A percentile compares a stretch with the other conserved stretches of the same genome.
phyloP scores from a whole-genome alignment of 2,888 invertebrate genomes.

The Aromia moschata region DNA sequence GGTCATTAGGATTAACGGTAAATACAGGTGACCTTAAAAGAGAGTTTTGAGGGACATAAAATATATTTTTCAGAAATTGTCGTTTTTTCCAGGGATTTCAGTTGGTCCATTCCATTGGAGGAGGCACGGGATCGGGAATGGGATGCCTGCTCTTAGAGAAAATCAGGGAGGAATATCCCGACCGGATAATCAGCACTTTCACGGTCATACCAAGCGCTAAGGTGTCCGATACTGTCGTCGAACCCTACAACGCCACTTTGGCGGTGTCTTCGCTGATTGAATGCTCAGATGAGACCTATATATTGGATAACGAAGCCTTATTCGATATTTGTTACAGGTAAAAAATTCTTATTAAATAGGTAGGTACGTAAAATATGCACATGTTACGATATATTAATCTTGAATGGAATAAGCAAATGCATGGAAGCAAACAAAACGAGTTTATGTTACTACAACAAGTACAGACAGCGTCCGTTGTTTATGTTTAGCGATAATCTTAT shows the following conservation, averaged over 20 bases:
- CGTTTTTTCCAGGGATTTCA: constrained; percentile 74
- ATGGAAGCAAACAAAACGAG: no score
- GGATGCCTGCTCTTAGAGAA: constrained; percentile 73
- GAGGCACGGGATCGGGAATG: constrained; percentile 81
- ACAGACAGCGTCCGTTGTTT: no score
- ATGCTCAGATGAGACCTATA: constrained; percentile 70
- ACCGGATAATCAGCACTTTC: constrained; percentile 79
- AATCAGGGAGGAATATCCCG: constrained; percentile 80
- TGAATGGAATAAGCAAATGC: no score
- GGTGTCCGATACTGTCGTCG: constrained; percentile 73
- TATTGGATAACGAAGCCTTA: constrained; percentile 72
- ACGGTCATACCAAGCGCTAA: constrained; percentile 75
- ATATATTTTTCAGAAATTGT: background rate
- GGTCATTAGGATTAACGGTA: background rate
- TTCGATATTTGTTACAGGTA: constrained; percentile 69
- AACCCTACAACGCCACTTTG: constrained; percentile 71
- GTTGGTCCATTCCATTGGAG: constrained; percentile 77
- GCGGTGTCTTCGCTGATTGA: constrained; percentile 69
- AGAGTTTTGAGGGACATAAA: background rate
- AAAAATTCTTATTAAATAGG: no score
- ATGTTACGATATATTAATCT: no score
- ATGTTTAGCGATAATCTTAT: no score
- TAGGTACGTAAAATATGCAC: no score
- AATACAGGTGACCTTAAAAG: background rate
- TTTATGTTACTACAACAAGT: no score